Conservation (phyloP, 2,888 invertebrate genomes). For the Sycophila texana region DNA sequence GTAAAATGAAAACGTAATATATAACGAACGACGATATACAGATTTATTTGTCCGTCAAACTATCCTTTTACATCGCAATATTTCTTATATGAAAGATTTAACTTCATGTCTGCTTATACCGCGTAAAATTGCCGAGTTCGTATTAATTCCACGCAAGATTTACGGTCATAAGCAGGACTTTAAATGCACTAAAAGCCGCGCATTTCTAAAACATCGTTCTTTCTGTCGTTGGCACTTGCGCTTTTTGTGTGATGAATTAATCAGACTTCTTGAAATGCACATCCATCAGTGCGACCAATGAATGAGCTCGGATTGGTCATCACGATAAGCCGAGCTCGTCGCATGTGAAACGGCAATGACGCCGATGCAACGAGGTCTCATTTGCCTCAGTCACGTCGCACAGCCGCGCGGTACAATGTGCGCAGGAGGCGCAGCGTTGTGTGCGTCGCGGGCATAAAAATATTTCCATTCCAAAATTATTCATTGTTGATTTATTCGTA, state of each 20-base stretch:
- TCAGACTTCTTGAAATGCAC: neutral
- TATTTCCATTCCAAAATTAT: neutral
- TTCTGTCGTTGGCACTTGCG: too few relatives aligned
- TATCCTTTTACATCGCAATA: too few relatives aligned
- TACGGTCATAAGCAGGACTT: too few relatives aligned
- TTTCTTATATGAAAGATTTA: too few relatives aligned
- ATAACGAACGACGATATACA: too few relatives aligned
- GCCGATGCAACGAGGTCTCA: neutral
- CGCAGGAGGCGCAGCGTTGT: neutral
- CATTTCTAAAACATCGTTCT: too few relatives aligned
- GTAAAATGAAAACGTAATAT: too few relatives aligned
- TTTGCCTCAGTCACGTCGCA: neutral
- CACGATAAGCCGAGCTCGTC: slow-evolving; percentile 64
- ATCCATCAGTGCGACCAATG: slow-evolving; percentile 61
- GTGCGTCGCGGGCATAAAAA: neutral
- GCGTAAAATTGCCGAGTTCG: too few relatives aligned
- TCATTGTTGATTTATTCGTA: neutral
- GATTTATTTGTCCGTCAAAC: too few relatives aligned
- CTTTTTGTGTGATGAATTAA: neutral
- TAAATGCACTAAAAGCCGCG: too few relatives aligned
- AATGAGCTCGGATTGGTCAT: slow-evolving; percentile 70
- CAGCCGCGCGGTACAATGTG: neutral
- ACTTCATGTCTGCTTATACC: too few relatives aligned
- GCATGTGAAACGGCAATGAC: slow-evolving; percentile 72
- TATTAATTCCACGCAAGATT: too few relatives aligned